Evolutionary conservation across 2,797 vertebrate genomes (phyloP), one percentile per base, ranked within the genome.

Genomic region (Gastrophryne carolinensis): DNA sequence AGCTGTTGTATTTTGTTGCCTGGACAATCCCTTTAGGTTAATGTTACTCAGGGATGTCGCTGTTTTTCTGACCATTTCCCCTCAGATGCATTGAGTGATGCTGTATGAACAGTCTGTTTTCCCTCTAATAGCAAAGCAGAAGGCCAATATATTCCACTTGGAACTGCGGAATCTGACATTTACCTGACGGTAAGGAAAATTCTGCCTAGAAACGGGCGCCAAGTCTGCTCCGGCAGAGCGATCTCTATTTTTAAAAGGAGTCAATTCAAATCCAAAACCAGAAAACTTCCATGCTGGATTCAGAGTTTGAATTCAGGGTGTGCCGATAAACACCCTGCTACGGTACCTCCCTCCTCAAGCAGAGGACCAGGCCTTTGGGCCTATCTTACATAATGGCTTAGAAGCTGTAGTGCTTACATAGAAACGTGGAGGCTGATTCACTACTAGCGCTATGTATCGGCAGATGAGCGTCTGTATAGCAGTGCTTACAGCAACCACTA

Each of bases 171-270:
- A 54, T 24, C 29, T 68, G 56, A 68, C 34, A 54, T 68, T 68
- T 68, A 56, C 50, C 64, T 68, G 50, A 68, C 50, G 56, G 54
- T 68, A 68, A 68, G 37, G 50, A 52, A 19, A 26, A 13, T 56
- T 56, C 53, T n/a, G 21, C 50, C 56, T 54, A 29, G 39, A 29
- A 68, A 68, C 39, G 50, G 65, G n/a, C 44, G 54, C 50, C 50
- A 68, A 35, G 24, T 27, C 50, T 54, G 21, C 64, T 53, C 19
- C 7, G 30, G 34, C 17, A 41, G 15, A 56, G 39, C 23, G 26
- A 15, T 37, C 65, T 54, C 24, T 54, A 27, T 15, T 27, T 62
- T 35, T n/a, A 52, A 35, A 52, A 66, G 12, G 9, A 68, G 50
- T 24, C 34, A n/a, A 53, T 52, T 23, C 65, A 54, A 26, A 39